Evolutionary conservation across 2,888 invertebrate genomes (phyloP).

Genomic region (Strigamia maritima): DNA sequence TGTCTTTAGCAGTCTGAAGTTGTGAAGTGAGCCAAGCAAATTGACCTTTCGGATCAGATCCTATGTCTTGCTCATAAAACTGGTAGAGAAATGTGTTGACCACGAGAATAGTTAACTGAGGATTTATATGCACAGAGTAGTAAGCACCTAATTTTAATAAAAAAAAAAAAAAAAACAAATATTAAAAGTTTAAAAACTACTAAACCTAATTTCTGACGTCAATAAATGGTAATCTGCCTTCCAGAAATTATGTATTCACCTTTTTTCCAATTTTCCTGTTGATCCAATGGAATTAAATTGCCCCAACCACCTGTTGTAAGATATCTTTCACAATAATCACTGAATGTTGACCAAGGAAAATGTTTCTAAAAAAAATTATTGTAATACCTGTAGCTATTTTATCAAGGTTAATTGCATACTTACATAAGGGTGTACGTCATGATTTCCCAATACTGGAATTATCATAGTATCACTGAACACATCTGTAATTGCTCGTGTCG

Average conservation of each 20-base stretch:
- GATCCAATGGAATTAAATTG: slow-evolving; percentile 12
- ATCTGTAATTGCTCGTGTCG: not conserved
- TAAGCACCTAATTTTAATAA: not conserved
- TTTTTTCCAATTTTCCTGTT: not conserved
- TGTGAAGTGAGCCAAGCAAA: slow-evolving; percentile 31
- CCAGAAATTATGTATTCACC: not conserved
- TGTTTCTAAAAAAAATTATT: not conserved
- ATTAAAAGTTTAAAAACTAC: not conserved
- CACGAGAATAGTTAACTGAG: slow-evolving; percentile 33
- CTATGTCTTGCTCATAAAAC: slow-evolving; percentile 3
- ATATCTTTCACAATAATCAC: not conserved
- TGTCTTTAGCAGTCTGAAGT: slow-evolving; percentile 9
- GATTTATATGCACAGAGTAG: slow-evolving; percentile 28
- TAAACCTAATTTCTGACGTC: too few relatives aligned
- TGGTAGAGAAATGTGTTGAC: slow-evolving; percentile 37
- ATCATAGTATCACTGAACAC: slow-evolving; percentile 19
- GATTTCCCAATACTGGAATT: slow-evolving; percentile 38
- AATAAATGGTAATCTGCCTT: too few relatives aligned
- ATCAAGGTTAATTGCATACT: not conserved
- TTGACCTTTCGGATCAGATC: slow-evolving; percentile 37
- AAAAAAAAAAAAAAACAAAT: not conserved
- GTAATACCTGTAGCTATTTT: not conserved
- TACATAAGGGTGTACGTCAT: slow-evolving; percentile 35
- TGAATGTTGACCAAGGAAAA: not conserved
- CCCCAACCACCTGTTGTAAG: slow-evolving; percentile 28